phyloP scores from a whole-genome alignment of 2,113 vertebrate species.

The Brachirus orientalis region DNA sequence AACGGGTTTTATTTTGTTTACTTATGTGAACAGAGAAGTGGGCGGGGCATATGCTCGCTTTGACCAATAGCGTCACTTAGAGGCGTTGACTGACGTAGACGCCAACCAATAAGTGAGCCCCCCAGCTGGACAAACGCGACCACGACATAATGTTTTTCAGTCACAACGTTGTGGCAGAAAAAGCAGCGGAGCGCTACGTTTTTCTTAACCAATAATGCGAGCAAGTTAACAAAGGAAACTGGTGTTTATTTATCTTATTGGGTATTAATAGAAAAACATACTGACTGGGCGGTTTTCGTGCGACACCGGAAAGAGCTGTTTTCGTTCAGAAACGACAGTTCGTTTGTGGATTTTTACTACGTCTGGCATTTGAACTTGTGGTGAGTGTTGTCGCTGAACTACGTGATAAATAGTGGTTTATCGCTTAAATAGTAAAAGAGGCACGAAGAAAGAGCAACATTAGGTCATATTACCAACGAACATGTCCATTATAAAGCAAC shows the following conservation, averaged over 20 bases:
- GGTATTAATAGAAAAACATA: background rate
- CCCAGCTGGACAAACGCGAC: conserved; percentile 53
- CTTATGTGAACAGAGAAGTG: conserved; percentile 40
- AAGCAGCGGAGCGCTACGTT: conserved; percentile 27
- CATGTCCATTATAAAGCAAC: no score
- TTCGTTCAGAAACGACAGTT: conserved; percentile 44
- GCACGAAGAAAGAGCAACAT: background rate
- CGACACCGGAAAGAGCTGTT: conserved; percentile 38
- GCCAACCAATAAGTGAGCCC: conserved; percentile 46
- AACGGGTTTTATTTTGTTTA: conserved; percentile 61
- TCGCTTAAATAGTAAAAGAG: background rate
- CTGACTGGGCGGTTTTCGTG: conserved; percentile 12
- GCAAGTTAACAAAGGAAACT: conserved; percentile 1
- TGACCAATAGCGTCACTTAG: conserved; percentile 36
- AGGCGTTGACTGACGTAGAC: conserved; percentile 19
- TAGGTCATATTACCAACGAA: no score
- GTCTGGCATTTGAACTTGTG: conserved; percentile 61
- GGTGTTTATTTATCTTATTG: background rate
- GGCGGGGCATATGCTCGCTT: background rate
- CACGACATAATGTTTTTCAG: conserved; percentile 41
- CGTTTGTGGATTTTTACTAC: conserved; percentile 43
- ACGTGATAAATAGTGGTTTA: background rate
- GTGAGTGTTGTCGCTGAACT: conserved; percentile 61
- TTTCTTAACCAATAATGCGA: conserved; percentile 11
- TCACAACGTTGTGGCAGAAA: conserved; percentile 26